phyloP scores from a whole-genome alignment of 2,888 invertebrate species.

The Idaea straminata region DNA sequence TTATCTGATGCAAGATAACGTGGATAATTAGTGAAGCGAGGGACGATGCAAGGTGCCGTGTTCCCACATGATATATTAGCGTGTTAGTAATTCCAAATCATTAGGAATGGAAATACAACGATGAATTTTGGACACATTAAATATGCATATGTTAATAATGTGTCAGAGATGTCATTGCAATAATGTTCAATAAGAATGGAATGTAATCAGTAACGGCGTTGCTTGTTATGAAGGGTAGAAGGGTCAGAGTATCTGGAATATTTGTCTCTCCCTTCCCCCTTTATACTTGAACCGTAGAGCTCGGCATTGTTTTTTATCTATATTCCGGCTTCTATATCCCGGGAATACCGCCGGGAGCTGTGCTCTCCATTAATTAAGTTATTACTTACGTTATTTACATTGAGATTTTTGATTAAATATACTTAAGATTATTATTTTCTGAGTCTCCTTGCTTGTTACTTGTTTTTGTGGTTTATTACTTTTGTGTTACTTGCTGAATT shows the following conservation, averaged over 20 bases:
- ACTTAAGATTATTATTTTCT: slow-evolving; percentile 17
- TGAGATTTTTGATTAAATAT: slow-evolving; percentile 45
- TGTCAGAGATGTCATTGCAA: slow-evolving; percentile 6
- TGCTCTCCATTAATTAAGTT: slow-evolving; percentile 73
- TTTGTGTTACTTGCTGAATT: too few relatives aligned
- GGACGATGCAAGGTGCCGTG: slow-evolving; percentile 55
- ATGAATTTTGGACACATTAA: background rate
- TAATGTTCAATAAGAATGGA: slow-evolving; percentile 60
- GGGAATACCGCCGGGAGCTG: slow-evolving; percentile 45
- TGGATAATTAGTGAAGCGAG: slow-evolving; percentile 66
- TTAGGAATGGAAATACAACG: background rate
- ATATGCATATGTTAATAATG: slow-evolving; percentile 2
- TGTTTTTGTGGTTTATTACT: background rate
- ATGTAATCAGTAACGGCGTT: slow-evolving; percentile 62
- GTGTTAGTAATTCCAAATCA: slow-evolving; percentile 4
- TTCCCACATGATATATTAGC: slow-evolving; percentile 56
- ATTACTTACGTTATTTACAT: slow-evolving; percentile 64
- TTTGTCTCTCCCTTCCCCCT: slow-evolving; percentile 49
- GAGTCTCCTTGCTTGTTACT: background rate
- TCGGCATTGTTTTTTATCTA: slow-evolving; percentile 54
- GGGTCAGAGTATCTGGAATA: slow-evolving; percentile 59
- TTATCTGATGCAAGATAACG: slow-evolving; percentile 72
- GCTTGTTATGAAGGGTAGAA: slow-evolving; percentile 55
- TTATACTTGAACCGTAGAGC: slow-evolving; percentile 36
- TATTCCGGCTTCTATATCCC: slow-evolving; percentile 36